Conservation (phyloP, 2,113 vertebrate genomes). For the Chascanopsetta lugubris region DNA sequence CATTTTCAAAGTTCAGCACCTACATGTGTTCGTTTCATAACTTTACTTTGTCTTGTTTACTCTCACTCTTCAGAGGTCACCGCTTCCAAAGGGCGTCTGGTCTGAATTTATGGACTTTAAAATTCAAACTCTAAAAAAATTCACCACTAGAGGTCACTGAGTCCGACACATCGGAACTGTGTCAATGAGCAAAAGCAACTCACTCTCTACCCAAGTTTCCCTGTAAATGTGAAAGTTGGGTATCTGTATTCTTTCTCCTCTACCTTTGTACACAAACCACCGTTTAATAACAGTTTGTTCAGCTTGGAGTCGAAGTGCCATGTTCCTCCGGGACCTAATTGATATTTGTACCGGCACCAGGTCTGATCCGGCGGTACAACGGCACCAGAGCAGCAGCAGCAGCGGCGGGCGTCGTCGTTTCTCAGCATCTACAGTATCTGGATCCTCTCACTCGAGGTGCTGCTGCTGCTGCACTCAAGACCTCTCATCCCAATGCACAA, state of each 20-base stretch:
- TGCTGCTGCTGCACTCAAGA: slow-evolving; percentile 18
- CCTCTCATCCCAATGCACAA: slow-evolving; percentile 13
- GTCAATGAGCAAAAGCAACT: too few relatives aligned
- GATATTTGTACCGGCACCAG: slow-evolving; percentile 49
- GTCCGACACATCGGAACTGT: too few relatives aligned
- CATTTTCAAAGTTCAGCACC: background rate
- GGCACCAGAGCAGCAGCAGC: slow-evolving; percentile 41
- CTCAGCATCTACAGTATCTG: slow-evolving; percentile 31
- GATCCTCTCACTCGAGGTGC: slow-evolving; percentile 23
- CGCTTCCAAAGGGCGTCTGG: background rate
- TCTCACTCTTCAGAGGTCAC: background rate
- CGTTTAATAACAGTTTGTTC: slow-evolving; percentile 31
- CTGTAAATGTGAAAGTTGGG: too few relatives aligned
- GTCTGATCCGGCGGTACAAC: slow-evolving; percentile 30
- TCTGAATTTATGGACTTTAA: background rate
- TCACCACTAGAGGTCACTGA: too few relatives aligned
- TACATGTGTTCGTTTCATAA: background rate
- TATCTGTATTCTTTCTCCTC: too few relatives aligned
- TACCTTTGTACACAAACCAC: slow-evolving; percentile 13
- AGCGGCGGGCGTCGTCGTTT: slow-evolving; percentile 43
- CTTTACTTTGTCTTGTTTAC: background rate
- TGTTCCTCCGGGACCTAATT: slow-evolving; percentile 51
- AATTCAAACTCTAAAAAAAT: too few relatives aligned
- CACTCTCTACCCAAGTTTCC: too few relatives aligned
- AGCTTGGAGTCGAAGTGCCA: slow-evolving; percentile 29